A percentile compares a stretch with the other conserved stretches of the same genome.
phyloP scores from a whole-genome alignment of 2,797 vertebrate species.

The Babyrousa celebensis region DNA sequence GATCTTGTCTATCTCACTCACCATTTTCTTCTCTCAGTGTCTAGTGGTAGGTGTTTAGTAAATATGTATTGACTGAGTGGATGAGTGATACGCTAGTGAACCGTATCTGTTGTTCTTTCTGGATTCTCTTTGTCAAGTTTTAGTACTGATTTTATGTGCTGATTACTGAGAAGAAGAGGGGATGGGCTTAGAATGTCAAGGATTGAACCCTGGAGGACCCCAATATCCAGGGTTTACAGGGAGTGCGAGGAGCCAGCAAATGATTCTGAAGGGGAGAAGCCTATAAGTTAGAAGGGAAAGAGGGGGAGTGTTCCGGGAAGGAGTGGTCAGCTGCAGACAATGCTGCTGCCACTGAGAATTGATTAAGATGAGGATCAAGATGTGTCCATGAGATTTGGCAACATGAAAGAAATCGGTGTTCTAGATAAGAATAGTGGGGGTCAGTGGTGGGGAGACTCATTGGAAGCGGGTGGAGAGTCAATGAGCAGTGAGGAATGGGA shows the following conservation, averaged over 20 bases:
- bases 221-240: not conserved
- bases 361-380: not conserved
- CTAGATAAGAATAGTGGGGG: not conserved
- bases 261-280: not conserved
- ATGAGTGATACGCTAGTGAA: not conserved
- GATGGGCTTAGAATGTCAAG: not conserved
- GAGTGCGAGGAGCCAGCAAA: not conserved
- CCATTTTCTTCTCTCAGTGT: not conserved
- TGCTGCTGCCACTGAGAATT: not conserved
- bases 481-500: not conserved
- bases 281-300: not conserved
- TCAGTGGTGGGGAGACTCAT: not conserved
- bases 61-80: not conserved
- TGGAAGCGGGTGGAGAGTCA: too few species aligned
- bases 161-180: not conserved
- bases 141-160: not conserved
- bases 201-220: not conserved
- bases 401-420: not conserved
- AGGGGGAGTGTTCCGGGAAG: not conserved
- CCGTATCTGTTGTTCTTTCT: conserved; percentile 13
- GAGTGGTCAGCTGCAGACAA: not conserved
- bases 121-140: not conserved
- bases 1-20: not conserved
- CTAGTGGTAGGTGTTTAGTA: not conserved
- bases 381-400: not conserved